Percentiles rank a stretch among this genome's conserved stretches.
Evolutionary conservation across 92 coral and sea anemone species (phyloP).

Genomic region (Micromussa lordhowensis): DNA sequence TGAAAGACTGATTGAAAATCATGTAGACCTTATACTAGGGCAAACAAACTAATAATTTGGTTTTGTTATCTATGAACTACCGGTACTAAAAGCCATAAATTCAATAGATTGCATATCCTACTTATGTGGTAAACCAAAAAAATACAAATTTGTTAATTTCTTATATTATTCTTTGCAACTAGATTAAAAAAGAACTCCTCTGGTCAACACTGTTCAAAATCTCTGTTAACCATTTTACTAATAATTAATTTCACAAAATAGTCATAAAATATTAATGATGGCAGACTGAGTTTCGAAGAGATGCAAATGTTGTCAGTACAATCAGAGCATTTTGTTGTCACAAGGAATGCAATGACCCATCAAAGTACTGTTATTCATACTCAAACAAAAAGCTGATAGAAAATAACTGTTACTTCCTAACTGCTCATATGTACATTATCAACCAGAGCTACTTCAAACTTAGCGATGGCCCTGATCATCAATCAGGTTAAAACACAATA

Average conservation of each 20-base stretch:
- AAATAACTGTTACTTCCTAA: background rate
- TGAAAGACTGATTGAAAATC: background rate
- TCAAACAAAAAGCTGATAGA: background rate
- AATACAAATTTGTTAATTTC: background rate
- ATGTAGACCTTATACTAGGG: background rate
- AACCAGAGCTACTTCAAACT: background rate
- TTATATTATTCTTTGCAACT: background rate
- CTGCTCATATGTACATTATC: background rate
- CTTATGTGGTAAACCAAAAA: background rate
- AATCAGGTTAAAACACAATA: background rate
- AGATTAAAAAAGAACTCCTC: background rate
- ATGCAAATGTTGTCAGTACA: background rate
- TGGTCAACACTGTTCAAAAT: background rate
- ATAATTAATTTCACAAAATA: background rate
- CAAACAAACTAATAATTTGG: background rate
- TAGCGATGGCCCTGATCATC: background rate
- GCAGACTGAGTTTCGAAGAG: background rate
- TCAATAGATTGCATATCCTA: background rate
- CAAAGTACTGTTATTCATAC: background rate
- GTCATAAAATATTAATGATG: background rate
- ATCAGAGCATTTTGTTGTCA: background rate
- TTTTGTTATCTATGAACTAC: background rate
- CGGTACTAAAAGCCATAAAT: background rate
- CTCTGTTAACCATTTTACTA: background rate
- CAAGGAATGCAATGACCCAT: background rate